Evolutionary conservation across 2,888 invertebrate genomes (phyloP).

Genomic region (Euproctis similis): DNA sequence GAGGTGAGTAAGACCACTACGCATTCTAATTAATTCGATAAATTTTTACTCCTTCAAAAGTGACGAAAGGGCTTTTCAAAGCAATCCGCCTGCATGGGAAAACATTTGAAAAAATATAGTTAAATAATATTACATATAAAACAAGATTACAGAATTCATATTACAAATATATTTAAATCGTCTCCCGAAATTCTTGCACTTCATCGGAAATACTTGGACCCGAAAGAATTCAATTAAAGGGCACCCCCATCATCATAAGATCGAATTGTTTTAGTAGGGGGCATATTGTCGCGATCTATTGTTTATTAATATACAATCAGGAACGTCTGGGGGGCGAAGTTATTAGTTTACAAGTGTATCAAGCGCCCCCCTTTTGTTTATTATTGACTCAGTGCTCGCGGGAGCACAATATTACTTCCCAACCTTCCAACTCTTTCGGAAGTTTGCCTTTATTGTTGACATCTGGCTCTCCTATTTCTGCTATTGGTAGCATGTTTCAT

Average conservation of each 20-base stretch:
- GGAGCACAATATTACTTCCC: slow-evolving; percentile 54
- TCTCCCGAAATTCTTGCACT: slow-evolving; percentile 5
- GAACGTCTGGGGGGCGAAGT: slow-evolving; percentile 45
- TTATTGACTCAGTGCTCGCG: slow-evolving; percentile 60
- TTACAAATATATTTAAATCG: background rate
- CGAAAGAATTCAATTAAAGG: slow-evolving; percentile 46
- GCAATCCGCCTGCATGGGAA: background rate
- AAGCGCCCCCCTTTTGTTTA: slow-evolving; percentile 70
- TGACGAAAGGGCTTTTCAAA: too few relatives aligned
- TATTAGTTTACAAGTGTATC: slow-evolving; percentile 77
- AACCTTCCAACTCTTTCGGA: slow-evolving; percentile 74
- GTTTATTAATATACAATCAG: slow-evolving; percentile 57
- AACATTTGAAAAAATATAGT: background rate
- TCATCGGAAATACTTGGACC: slow-evolving; percentile 5
- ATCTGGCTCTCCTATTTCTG: slow-evolving; percentile 62
- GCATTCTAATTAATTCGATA: too few relatives aligned
- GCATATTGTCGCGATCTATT: slow-evolving; percentile 47
- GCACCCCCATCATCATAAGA: slow-evolving; percentile 29
- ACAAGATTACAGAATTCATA: background rate
- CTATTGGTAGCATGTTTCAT: slow-evolving; percentile 59
- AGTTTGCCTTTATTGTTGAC: slow-evolving; percentile 71
- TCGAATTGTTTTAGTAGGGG: slow-evolving; percentile 34
- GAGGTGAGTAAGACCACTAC: too few relatives aligned
- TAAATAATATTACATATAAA: background rate
- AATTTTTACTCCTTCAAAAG: too few relatives aligned